phyloP scores from a whole-genome alignment of 2,888 invertebrate genomes.

The Nomada goodeniana region DNA sequence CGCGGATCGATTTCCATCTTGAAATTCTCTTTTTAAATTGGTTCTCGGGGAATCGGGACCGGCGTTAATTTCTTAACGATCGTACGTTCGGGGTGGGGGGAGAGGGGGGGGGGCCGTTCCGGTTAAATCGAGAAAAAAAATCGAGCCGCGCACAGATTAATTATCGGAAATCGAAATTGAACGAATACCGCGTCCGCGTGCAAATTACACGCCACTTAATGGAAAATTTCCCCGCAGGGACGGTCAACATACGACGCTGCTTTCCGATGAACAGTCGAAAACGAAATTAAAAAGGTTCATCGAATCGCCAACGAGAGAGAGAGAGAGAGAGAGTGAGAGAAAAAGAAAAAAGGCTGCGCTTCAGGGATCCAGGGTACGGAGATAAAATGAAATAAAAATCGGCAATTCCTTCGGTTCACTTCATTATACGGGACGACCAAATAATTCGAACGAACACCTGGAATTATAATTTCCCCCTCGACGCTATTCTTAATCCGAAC shows the following conservation, averaged over 20 bases:
- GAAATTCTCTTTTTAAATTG: conserved; percentile 1
- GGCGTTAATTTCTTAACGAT: conserved; percentile 39
- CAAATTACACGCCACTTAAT: conserved; percentile 56
- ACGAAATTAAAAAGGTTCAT: conserved; percentile 56
- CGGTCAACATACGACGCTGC: conserved; percentile 32
- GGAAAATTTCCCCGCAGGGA: conserved; percentile 43
- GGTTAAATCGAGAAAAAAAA: conserved; percentile 8
- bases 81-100: neutral
- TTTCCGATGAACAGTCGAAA: conserved; percentile 49
- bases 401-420: conserved; percentile 1
- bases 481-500: too few species aligned
- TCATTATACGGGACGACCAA: neutral
- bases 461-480: neutral
- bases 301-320: conserved; percentile 24
- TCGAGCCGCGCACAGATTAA: conserved; percentile 38
- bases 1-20: neutral
- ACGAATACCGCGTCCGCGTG: conserved; percentile 37
- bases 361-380: conserved; percentile 31
- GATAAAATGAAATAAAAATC: conserved; percentile 29
- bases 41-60: neutral
- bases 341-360: neutral
- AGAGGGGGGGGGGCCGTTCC: neutral
- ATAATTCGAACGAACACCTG: neutral
- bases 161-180: conserved; percentile 57
- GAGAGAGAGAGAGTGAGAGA: too few species aligned